phyloP scores from a whole-genome alignment of 2,888 invertebrate species.

The Coecobrya sp. region DNA sequence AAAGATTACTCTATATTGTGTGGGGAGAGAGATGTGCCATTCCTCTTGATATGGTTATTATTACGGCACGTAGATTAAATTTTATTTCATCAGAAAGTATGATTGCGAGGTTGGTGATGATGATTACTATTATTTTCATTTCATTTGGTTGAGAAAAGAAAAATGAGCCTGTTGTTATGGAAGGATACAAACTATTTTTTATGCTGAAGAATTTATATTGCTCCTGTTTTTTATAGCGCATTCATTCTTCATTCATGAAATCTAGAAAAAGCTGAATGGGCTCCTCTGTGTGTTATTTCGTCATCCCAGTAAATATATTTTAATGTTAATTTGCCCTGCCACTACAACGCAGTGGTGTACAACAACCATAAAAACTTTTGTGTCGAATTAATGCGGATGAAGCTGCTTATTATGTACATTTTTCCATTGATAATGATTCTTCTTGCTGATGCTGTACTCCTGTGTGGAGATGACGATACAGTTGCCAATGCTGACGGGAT shows the following conservation, averaged over 20 bases:
- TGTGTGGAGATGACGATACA: not conserved
- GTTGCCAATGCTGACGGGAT: not conserved
- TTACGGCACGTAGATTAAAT: not conserved
- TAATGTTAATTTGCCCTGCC: not conserved
- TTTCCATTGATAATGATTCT: not conserved
- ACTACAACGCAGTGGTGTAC: not conserved
- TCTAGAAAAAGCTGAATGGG: not conserved
- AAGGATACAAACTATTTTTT: not conserved
- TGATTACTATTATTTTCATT: not conserved
- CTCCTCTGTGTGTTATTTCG: not conserved
- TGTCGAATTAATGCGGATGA: conserved; percentile 2
- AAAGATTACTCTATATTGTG: not conserved
- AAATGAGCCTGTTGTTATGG: not conserved
- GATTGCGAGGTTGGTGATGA: not conserved
- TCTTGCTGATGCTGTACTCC: not conserved
- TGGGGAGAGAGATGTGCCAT: not conserved
- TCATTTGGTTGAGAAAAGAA: not conserved
- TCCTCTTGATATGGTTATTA: not conserved
- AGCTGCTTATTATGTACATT: conserved; percentile 19
- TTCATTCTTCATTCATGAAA: conserved; percentile 49
- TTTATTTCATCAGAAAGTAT: not conserved
- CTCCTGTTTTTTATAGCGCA: not conserved
- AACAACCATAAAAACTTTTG: not conserved
- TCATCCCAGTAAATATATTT: not conserved
- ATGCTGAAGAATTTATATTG: conserved; percentile 26